phyloP scores from a whole-genome alignment of 1,140 invertebrate genomes.

The Araneus ventricosus region DNA sequence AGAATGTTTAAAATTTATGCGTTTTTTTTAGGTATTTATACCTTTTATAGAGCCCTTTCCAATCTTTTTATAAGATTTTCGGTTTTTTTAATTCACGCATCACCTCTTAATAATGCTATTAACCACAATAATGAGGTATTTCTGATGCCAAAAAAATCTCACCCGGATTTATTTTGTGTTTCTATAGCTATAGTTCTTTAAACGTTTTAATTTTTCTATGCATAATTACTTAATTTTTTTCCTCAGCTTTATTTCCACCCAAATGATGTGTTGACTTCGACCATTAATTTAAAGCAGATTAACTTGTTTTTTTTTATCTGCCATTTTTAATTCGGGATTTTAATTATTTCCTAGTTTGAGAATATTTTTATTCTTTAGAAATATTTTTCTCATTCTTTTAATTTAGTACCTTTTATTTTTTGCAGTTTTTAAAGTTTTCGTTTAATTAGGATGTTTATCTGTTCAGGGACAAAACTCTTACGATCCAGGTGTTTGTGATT shows the following conservation, averaged over 20 bases:
- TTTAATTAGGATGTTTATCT: constrained; percentile 31
- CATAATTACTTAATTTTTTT: constrained; percentile 6
- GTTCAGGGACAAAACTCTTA: neutral
- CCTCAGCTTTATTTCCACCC: neutral
- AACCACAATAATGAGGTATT: constrained; percentile 20
- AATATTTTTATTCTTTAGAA: neutral
- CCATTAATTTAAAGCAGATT: constrained; percentile 31
- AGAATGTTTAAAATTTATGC: neutral
- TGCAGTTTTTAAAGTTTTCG: neutral
- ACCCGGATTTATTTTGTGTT: constrained; percentile 1
- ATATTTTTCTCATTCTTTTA: neutral
- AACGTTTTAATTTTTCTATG: neutral
- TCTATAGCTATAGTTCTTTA: neutral
- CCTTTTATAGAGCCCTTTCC: neutral
- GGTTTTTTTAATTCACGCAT: constrained; percentile 26
- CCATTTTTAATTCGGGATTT: constrained; percentile 16
- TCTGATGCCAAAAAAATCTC: neutral
- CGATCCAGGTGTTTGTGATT: neutral
- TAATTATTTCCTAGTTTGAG: constrained; percentile 12
- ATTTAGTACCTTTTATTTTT: neutral
- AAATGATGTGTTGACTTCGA: constrained; percentile 30
- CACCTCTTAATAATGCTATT: constrained; percentile 6
- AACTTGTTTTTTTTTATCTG: neutral
- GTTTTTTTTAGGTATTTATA: neutral
- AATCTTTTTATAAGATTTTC: neutral